These are phyloP conservation scores for Polyergus mexicanus DNA, from an alignment of 1,140 invertebrate species.

Conservation along the genomic window DNA sequence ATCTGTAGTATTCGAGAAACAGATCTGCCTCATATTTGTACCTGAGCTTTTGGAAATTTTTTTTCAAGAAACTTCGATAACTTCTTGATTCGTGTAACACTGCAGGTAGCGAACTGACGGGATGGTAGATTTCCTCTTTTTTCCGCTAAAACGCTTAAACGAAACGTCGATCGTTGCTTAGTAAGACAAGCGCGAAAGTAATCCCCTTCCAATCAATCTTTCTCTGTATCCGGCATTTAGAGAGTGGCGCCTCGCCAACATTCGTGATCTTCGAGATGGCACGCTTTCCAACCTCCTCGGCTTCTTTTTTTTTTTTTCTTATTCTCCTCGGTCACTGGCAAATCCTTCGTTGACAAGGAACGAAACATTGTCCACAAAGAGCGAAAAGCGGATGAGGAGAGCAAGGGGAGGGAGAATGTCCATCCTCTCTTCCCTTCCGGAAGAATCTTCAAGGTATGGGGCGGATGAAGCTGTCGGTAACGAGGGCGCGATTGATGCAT, in stretches of 20 bases:
- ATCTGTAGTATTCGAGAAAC: background rate
- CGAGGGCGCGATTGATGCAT: conserved; percentile 60
- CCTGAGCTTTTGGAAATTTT: background rate
- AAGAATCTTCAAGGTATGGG: conserved; percentile 16
- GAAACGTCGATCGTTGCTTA: conserved; percentile 72
- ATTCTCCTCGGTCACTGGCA: conserved; percentile 46
- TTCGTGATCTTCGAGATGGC: conserved; percentile 56
- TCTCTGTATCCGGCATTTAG: conserved; percentile 59
- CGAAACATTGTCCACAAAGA: conserved; percentile 57
- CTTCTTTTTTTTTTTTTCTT: conserved; percentile 40
- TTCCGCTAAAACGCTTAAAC: conserved; percentile 61
- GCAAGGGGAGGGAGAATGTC: background rate
- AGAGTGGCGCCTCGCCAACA: conserved; percentile 48
- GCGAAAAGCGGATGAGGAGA: background rate
- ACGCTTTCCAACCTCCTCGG: conserved; percentile 40
- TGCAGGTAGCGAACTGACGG: too few species aligned
- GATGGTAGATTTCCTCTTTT: background rate
- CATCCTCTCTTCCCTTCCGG: too few species aligned
- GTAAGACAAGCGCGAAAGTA: conserved; percentile 77
- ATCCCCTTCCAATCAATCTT: conserved; percentile 74
- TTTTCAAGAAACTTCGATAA: background rate
- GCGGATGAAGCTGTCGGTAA: conserved; percentile 56
- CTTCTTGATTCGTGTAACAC: background rate
- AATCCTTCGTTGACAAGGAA: conserved; percentile 67
- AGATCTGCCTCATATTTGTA: background rate